phyloP scores from a whole-genome alignment of 92 coral and sea anemone genomes.

The Muricea muricata region DNA sequence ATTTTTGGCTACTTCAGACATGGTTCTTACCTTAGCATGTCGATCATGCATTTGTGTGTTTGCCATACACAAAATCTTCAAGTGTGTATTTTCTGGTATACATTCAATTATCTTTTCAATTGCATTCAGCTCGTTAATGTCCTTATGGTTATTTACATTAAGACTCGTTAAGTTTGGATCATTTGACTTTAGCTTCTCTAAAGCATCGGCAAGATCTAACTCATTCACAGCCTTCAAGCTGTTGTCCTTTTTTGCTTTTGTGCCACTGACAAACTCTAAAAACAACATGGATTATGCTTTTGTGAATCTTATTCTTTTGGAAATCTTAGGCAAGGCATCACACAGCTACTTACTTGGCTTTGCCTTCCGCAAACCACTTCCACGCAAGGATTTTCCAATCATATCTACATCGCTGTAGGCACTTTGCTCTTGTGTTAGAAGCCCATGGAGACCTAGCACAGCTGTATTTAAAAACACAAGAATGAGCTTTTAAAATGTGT shows the following conservation, averaged over 20 bases:
- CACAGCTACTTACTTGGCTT: slow-evolving; percentile 76
- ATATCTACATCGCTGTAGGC: slow-evolving; percentile 78
- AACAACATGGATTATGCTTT: too few species aligned
- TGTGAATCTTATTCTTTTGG: too few species aligned
- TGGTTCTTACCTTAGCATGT: slow-evolving; percentile 75
- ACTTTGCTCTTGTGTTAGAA: slow-evolving; percentile 89
- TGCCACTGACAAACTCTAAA: slow-evolving; percentile 80
- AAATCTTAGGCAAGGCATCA: too few species aligned
- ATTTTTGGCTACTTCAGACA: too few species aligned
- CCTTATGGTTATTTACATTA: slow-evolving; percentile 90
- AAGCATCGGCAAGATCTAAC: slow-evolving; percentile 83
- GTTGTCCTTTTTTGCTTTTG: slow-evolving; percentile 77
- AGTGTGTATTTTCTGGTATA: slow-evolving; percentile 65
- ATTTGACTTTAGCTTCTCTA: slow-evolving; percentile 79
- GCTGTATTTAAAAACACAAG: slow-evolving; percentile 48
- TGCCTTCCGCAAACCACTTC: slow-evolving; percentile 90
- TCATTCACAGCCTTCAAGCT: slow-evolving; percentile 95
- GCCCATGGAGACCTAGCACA: slow-evolving; percentile 88
- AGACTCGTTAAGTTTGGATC: slow-evolving; percentile 74
- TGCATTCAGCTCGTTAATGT: slow-evolving; percentile 71
- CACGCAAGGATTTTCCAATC: slow-evolving; percentile 81
- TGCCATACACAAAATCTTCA: slow-evolving; percentile 80
- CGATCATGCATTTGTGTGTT: slow-evolving; percentile 87
- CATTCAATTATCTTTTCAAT: slow-evolving; percentile 78
- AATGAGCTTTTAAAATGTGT: neutral